Percentiles rank a stretch among this genome's conserved stretches.
Conservation (phyloP, 2,113 vertebrate genomes). For the Melanocharis versteri region DNA sequence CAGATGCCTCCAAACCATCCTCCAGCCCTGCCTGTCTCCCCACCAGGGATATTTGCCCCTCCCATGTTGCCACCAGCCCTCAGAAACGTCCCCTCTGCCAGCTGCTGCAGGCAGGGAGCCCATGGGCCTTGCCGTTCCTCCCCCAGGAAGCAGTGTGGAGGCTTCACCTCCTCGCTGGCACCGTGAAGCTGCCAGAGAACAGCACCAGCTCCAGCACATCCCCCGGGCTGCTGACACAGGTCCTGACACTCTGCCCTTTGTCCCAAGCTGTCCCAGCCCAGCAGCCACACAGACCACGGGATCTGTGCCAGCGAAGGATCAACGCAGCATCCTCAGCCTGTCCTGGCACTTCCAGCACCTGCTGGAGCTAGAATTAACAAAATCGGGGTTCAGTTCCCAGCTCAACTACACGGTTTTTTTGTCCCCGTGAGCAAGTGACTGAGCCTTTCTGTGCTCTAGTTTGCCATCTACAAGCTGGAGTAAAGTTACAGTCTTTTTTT, state of each 20-base stretch:
- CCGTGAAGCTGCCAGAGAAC: neutral
- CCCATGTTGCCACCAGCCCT: fast-evolving
- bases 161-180: fast-evolving
- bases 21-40: neutral
- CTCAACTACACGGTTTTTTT: neutral
- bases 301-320: neutral
- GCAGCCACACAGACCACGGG: fast-evolving
- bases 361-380: neutral
- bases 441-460: neutral
- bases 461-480: neutral
- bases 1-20: neutral
- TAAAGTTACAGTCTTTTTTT: conserved; percentile 19
- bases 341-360: neutral
- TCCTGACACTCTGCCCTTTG: fast-evolving
- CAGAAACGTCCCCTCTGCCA: fast-evolving
- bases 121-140: neutral
- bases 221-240: neutral
- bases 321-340: fast-evolving
- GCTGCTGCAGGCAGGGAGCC: neutral
- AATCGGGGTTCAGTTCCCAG: neutral
- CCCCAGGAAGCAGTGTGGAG: fast-evolving
- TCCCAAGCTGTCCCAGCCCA: neutral
- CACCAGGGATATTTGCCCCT: neutral
- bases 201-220: fast-evolving
- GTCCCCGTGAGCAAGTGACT: neutral